phyloP scores from a whole-genome alignment of 2,113 vertebrate genomes.

The Todiramphus chloris region DNA sequence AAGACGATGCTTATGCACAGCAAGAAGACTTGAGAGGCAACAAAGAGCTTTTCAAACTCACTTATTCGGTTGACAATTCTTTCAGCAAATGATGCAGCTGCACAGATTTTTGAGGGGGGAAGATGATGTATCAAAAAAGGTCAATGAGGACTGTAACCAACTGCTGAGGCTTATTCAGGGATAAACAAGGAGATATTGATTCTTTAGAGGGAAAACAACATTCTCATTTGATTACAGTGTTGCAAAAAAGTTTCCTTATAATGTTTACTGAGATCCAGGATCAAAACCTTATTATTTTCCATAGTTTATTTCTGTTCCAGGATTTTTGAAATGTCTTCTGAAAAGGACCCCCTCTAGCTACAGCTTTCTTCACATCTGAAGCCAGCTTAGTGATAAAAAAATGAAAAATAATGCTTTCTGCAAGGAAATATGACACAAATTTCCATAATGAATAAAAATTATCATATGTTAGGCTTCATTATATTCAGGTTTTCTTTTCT shows the following conservation, averaged over 20 bases:
- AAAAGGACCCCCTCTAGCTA: constrained; percentile 9
- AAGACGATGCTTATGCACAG: not conserved
- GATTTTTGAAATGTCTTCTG: constrained; percentile 31
- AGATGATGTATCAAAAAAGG: not conserved
- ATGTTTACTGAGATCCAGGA: constrained; percentile 21
- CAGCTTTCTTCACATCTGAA: constrained; percentile 8
- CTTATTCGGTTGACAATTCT: not conserved
- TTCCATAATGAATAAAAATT: constrained; percentile 17
- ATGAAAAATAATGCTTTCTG: constrained; percentile 1
- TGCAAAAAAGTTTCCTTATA: not conserved
- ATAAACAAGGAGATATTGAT: constrained; percentile 6
- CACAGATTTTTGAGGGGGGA: not conserved
- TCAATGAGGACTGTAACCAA: not conserved
- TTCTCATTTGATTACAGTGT: constrained; percentile 23
- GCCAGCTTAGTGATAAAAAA: not conserved
- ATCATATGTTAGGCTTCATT: not conserved
- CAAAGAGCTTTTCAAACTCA: constrained; percentile 11
- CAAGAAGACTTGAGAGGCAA: not conserved
- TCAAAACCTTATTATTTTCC: constrained; percentile 32
- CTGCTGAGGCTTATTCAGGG: not conserved
- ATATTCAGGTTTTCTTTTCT: not conserved
- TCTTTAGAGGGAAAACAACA: not conserved
- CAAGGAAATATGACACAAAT: not conserved
- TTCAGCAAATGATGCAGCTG: not conserved
- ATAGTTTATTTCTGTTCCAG: constrained; percentile 7